These are phyloP conservation scores for Ellobius talpinus DNA, from an alignment of 2,113 vertebrate genomes.

Conservation along the genomic window DNA sequence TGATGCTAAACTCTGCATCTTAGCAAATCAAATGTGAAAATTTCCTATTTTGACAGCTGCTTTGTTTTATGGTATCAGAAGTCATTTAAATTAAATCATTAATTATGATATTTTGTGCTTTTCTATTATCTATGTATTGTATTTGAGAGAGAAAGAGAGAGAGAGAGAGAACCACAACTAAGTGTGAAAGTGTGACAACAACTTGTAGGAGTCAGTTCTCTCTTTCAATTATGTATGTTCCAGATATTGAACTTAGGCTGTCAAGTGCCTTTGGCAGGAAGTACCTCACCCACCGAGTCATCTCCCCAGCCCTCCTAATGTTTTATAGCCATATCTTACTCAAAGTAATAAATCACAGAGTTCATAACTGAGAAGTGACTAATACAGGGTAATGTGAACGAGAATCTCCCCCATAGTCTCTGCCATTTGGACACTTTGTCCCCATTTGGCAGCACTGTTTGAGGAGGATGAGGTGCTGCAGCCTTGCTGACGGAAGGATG, in stretches of 20 bases:
- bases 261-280: not conserved
- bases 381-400: not conserved
- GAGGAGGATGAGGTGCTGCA: no score
- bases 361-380: not conserved
- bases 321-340: not conserved
- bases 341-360: constrained; percentile 4
- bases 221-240: not conserved
- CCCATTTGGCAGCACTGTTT: not conserved
- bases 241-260: not conserved
- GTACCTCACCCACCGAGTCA: not conserved
- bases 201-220: not conserved
- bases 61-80: constrained; percentile 35
- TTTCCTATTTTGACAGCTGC: constrained; percentile 6
- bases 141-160: not conserved
- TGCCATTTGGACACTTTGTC: not conserved
- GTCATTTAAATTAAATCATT: constrained; percentile 12
- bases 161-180: not conserved
- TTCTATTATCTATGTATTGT: not conserved
- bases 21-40: constrained; percentile 33
- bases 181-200: not conserved
- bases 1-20: not conserved
- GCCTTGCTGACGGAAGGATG: not conserved
- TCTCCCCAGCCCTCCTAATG: not conserved
- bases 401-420: not conserved
- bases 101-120: constrained; percentile 19